Evolutionary conservation across 2,113 vertebrate genomes (phyloP).

Genomic region (Tetraodon nigroviridis): DNA sequence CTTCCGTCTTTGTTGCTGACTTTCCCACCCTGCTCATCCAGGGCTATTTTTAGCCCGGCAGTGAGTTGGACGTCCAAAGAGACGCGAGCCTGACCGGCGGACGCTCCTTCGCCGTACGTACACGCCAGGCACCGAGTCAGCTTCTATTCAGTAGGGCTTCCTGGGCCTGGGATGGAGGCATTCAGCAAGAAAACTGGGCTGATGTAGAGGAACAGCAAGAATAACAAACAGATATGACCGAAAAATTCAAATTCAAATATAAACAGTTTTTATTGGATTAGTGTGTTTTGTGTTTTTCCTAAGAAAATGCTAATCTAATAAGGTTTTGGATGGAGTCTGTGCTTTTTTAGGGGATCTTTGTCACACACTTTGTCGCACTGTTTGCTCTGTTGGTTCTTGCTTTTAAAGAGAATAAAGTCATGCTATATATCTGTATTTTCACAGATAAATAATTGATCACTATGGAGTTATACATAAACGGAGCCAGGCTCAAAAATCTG

Average conservation of each 20-base stretch:
- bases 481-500: background rate
- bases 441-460: too few species aligned
- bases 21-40: constrained; percentile 71
- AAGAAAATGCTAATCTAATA: constrained; percentile 8
- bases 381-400: background rate
- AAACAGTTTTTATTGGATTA: too few species aligned
- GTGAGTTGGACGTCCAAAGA: constrained; percentile 66
- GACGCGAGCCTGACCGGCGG: constrained; percentile 40
- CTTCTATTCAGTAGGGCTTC: too few species aligned
- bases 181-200: too few species aligned
- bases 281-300: constrained; percentile 7
- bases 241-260: too few species aligned
- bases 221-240: too few species aligned
- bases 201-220: too few species aligned
- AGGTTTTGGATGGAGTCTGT: constrained; percentile 10
- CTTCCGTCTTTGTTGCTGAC: constrained; percentile 69
- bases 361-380: constrained; percentile 10
- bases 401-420: too few species aligned
- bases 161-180: too few species aligned
- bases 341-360: constrained; percentile 23
- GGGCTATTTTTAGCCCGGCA: constrained; percentile 73
- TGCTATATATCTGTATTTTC: too few species aligned
- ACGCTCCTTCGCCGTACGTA: constrained; percentile 29
- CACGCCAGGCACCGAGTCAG: background rate
- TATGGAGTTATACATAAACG: background rate